Evolutionary conservation across 1,140 invertebrate species (phyloP).

Genomic region (Drosophila leontia): DNA sequence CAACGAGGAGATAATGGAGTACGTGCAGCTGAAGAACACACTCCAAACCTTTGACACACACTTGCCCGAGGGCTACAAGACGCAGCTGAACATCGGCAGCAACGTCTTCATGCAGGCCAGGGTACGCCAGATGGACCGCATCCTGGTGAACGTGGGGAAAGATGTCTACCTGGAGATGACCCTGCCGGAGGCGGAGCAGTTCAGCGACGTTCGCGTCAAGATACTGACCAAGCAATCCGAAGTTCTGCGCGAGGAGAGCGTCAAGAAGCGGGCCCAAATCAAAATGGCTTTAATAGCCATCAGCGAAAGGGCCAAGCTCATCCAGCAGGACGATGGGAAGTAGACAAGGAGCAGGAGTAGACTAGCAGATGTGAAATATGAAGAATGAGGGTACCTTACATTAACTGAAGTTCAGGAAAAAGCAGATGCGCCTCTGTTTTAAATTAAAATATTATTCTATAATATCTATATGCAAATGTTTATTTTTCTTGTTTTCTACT

Average conservation of each 20-base stretch:
- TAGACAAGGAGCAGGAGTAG: background rate
- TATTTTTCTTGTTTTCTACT: conserved; percentile 43
- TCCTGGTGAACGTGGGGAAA: conserved; percentile 91
- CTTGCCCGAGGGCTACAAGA: conserved; percentile 88
- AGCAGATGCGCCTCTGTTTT: background rate
- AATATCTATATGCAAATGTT: conserved; percentile 27
- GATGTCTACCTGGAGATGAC: conserved; percentile 91
- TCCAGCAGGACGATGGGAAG: conserved; percentile 22
- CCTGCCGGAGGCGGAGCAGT: conserved; percentile 89
- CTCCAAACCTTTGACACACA: conserved; percentile 87
- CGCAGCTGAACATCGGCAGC: conserved; percentile 91
- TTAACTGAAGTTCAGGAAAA: background rate
- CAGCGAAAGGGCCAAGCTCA: conserved; percentile 86
- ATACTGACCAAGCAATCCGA: conserved; percentile 88
- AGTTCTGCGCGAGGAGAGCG: conserved; percentile 88
- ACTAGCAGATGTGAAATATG: no score
- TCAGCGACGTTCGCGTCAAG: conserved; percentile 90
- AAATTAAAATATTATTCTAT: background rate
- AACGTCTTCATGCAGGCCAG: conserved; percentile 90
- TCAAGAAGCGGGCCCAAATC: conserved; percentile 91
- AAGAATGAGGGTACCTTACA: background rate
- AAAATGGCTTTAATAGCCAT: conserved; percentile 90
- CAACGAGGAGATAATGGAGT: conserved; percentile 90
- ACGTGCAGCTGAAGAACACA: conserved; percentile 89
- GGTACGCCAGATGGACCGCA: conserved; percentile 88